Evolutionary conservation across 2,113 vertebrate genomes (phyloP), one percentile per base, ranked within the genome.

Genomic region (Tinamus guttatus): DNA sequence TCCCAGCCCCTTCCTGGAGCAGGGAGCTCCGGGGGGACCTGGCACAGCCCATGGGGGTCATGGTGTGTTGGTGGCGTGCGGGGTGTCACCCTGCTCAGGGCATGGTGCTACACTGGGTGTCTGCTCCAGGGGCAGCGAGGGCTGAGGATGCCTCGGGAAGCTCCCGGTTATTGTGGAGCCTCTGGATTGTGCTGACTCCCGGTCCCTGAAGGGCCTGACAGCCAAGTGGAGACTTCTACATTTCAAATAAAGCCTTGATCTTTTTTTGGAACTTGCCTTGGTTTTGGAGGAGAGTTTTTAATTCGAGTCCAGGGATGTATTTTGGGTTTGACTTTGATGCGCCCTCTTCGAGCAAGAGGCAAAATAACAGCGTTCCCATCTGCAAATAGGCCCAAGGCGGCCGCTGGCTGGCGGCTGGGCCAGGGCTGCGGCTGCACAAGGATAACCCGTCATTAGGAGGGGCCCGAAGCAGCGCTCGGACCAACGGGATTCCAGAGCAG

Each of bases 281-380:
- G 96, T 91, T 95, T 96, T 88, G 88, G 77, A 93, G 86, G 43
- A 91, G 94, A 91, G 94, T 95, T 95, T 96, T 96, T 96, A 97
- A 96, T 97, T 96, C 95, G 67, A 95, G 68, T 88, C 86, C 86
- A 71, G 93, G 51, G 1, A 91, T 32, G 73, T 77, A 95, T 95
- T 97, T 96, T 81, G 95, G 95, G 82, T 70, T 96, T 93, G 94
- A 73, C 94, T 95, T 96, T 96, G 96, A 97, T 97, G 96, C 67
- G 62, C 95, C 95, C 94, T 96, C 95, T 94, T 93, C 82, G 76
- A 97, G 95, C 81, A 74, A 70, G 91, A 94, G 88, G 94, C 93
- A 94, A 97, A 97, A 97, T 97, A 95, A 97, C 94, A 96, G 96
- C 94, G 70, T 94, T 95, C 81, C 63, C 62, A 64, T 79, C 96